phyloP scores from a whole-genome alignment of 2,113 vertebrate genomes.

The Ciconia stormi region DNA sequence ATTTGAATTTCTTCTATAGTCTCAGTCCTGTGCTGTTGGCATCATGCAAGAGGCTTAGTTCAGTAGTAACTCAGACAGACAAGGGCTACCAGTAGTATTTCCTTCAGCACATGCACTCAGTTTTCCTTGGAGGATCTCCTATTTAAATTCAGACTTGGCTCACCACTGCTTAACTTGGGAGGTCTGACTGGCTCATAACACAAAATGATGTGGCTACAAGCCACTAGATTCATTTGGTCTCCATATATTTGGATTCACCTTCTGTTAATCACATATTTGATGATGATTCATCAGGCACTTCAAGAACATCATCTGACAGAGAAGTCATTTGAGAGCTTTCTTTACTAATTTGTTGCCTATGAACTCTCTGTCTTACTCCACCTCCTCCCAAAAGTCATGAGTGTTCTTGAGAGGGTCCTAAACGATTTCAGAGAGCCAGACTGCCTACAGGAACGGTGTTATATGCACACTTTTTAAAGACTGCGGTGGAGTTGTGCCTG shows the following conservation, averaged over 20 bases:
- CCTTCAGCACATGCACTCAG: neutral
- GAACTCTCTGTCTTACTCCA: neutral
- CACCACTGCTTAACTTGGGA: slow-evolving; percentile 19
- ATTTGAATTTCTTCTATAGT: neutral
- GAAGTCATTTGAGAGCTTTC: neutral
- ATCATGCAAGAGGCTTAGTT: neutral
- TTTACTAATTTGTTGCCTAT: neutral
- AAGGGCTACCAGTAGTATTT: slow-evolving; percentile 22
- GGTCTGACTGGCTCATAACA: slow-evolving; percentile 18
- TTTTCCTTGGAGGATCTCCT: slow-evolving; percentile 52
- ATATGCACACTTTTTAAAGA: neutral
- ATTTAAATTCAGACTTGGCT: slow-evolving; percentile 48
- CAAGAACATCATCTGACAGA: neutral
- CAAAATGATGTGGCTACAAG: neutral
- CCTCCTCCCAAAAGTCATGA: neutral
- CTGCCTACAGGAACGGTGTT: neutral
- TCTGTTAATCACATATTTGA: neutral
- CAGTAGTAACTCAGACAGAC: slow-evolving; percentile 36
- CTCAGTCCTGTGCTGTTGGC: neutral
- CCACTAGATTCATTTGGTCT: neutral
- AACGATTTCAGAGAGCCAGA: neutral
- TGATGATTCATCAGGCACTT: neutral
- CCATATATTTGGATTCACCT: neutral
- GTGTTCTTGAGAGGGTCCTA: neutral
- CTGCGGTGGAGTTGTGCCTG: neutral